Evolutionary conservation across 2,888 invertebrate species (phyloP).

Genomic region (Phoenoteleia sp.): DNA sequence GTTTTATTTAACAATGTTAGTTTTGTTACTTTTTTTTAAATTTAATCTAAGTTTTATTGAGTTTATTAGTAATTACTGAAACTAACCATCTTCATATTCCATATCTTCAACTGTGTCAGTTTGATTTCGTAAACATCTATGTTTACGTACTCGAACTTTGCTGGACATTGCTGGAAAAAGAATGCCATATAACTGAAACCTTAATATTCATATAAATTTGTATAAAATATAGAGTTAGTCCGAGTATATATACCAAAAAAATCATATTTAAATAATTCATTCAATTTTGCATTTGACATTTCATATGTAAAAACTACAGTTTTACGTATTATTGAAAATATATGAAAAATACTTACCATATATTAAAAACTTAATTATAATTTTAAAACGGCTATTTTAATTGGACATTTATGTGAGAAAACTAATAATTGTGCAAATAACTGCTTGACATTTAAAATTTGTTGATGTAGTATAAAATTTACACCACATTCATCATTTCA

Average conservation of each 20-base stretch:
- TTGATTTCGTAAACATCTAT: neutral
- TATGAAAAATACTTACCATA: neutral
- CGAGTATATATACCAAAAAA: neutral
- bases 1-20: too few relatives aligned
- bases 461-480: neutral
- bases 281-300: neutral
- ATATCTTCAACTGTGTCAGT: neutral
- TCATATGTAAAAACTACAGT: neutral
- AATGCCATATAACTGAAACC: neutral
- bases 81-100: neutral
- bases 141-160: constrained; percentile 1
- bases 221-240: neutral
- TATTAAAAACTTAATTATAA: neutral
- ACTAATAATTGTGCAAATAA: neutral
- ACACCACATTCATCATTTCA: neutral
- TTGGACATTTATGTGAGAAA: too few relatives aligned
- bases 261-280: neutral
- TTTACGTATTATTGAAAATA: neutral
- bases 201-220: neutral
- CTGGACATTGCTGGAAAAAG: neutral
- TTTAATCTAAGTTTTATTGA: too few relatives aligned
- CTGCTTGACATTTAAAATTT: neutral
- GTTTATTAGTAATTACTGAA: neutral
- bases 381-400: neutral
- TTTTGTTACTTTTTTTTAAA: too few relatives aligned